Base-by-base conservation (phyloP, 2,113 vertebrate species). In the Chloropsis hardwickii region DNA sequence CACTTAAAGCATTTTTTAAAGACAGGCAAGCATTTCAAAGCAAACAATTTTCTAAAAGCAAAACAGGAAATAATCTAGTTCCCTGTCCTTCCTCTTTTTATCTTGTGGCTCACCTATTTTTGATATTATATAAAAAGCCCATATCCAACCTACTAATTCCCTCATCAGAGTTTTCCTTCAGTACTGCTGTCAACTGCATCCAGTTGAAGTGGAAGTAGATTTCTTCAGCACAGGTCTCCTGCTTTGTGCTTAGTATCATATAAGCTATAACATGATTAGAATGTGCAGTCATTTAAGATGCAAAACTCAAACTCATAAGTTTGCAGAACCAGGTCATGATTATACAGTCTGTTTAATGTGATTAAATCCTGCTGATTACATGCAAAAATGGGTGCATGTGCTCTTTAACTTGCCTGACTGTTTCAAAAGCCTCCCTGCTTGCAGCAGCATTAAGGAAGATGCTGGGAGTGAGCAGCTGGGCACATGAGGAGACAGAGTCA, bases 261-360 rank as follows among this genome's bases (percentile, higher is more conserved):
- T 64, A 60, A 90, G 37, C 48, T 66, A 45, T 64, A 76, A 42
- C 35, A 44, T 44, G 51, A 93, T 88, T 94, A 90, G 86, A 93
- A 81, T 86, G 47, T 40, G 24, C 44, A 74, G 33, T 18, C 44
- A 40, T 74, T 92, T 90, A 74, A 91, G 76, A 95, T 89, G 86
- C 83, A 86, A 81, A 92, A 71, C 42, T 64, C 8, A 2, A 94
- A 64, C 56, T 67, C 81, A 40, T 0, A 2, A 51, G 56, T 94
- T 91, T 92, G 69, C 57, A 84, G 86, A 95, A 95, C 86, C 71
- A 90, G 88, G 90, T 90, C 95, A 88, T 20, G 88, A 90, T 96
- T 94, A 92, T 58, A 66, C 35, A 73, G 35, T 53, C 90, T 39
- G 62, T 88, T 80, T 82, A 93, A 88, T 37, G 44, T 90, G 82